Evolutionary conservation across 2,888 invertebrate species (phyloP), one percentile per base, ranked within the genome.

Genomic region (Liopterus haemorrhoidalis): DNA sequence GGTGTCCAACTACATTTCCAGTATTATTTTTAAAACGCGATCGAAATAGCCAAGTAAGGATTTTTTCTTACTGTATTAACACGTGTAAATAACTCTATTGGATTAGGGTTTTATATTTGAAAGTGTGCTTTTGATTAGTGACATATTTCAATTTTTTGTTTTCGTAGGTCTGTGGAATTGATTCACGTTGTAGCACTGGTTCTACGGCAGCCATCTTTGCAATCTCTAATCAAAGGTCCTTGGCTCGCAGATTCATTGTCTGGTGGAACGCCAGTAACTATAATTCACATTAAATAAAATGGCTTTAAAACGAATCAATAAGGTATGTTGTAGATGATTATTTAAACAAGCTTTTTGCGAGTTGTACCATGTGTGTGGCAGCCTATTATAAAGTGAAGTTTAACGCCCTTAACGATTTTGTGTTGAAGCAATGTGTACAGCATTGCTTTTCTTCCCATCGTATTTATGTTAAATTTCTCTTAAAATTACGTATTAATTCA

Each of bases 301-400:
- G 90, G 90, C 90, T 82, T 86, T 90, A 85, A 90, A 90, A 85
- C 85, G 90, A 86, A 90, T 90, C 82, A 90, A 90, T 82, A 90
- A 90, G 89, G 86, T 86, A 81, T 70, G 82, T 80, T 60, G 60
- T 59, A 58, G 53, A 48, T 39, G 14, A 45, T 25, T 16, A n/a
- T 39, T 24, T 25, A 19, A 32, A 19, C 27, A 9, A 38, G 12
- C 20, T 31, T 39, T 45, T 39, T 39, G 24, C 38, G 39, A 15
- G 32, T n/a, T 21, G 48, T 48, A 53, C 51, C 51, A 54, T 55
- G 41, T 50, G 18, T 21, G 48, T 56, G 55, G 50, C 46, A 55
- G 55, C 55, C n/a, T n/a, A 54, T 48, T 52, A 43, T 54, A 51
- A 55, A 55, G 57, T 55, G 47, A 57, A 57, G 60, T 64, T 65